Conservation (phyloP, 1,140 invertebrate species). For the Euura saliciscinereae region DNA sequence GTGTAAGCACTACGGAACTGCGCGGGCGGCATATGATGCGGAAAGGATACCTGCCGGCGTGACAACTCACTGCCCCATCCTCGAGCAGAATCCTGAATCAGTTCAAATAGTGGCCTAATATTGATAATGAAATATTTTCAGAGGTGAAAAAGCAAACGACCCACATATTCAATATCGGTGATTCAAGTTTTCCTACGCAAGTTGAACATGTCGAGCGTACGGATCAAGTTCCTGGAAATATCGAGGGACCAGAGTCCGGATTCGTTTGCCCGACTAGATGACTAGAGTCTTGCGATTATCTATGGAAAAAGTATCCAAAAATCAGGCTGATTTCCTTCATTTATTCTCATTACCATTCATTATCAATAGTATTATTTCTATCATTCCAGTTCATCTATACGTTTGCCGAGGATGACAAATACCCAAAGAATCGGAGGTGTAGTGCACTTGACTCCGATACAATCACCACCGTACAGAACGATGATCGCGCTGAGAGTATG, state of each 20-base stretch:
- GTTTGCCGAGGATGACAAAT: conserved; percentile 23
- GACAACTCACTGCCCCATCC: too few species aligned
- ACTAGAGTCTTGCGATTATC: conserved; percentile 24
- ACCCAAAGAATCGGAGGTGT: conserved; percentile 12
- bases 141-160: conserved; percentile 21
- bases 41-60: too few species aligned
- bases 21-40: too few species aligned
- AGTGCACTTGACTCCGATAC: conserved; percentile 33
- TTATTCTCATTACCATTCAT: neutral
- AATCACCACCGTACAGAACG: conserved; percentile 20
- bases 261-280: conserved; percentile 28
- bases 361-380: neutral
- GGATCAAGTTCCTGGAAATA: conserved; percentile 26
- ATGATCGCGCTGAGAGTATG: conserved; percentile 27
- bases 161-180: conserved; percentile 34
- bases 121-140: conserved; percentile 20
- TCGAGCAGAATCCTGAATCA: too few species aligned
- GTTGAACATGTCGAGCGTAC: conserved; percentile 16
- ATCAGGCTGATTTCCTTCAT: conserved; percentile 5
- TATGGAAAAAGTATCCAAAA: conserved; percentile 13
- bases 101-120: too few species aligned
- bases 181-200: conserved; percentile 25
- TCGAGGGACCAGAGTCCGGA: conserved; percentile 19
- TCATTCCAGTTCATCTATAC: conserved; percentile 28
- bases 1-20: too few species aligned